phyloP scores from a whole-genome alignment of 2,888 invertebrate genomes.

The Aspidapion aeneum region DNA sequence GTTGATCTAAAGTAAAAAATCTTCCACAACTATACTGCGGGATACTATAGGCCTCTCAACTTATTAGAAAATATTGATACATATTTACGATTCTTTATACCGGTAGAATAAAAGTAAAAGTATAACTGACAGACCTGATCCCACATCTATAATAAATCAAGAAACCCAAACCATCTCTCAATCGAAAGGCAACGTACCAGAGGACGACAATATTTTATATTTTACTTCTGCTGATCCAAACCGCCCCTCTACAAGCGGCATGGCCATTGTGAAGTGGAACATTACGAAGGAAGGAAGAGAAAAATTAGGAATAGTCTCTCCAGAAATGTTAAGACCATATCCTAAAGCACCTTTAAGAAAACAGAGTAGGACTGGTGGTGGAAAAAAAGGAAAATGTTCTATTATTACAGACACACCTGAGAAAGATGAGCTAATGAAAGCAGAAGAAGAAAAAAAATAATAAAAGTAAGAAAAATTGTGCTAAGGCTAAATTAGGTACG shows the following conservation, averaged over 20 bases:
- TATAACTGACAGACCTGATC: slow-evolving; percentile 2
- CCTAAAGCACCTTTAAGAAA: background rate
- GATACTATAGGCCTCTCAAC: no score
- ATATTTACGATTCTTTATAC: no score
- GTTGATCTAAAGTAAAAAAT: no score
- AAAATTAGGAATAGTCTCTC: slow-evolving; percentile 2
- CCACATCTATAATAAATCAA: background rate
- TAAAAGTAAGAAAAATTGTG: background rate
- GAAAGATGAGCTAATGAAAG: slow-evolving; percentile 8
- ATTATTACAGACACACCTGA: slow-evolving; percentile 1
- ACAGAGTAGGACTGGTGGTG: background rate
- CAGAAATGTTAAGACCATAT: slow-evolving; percentile 5
- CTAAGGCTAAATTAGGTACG: background rate
- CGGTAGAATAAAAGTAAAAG: no score
- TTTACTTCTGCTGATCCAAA: background rate
- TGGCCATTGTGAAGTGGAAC: background rate
- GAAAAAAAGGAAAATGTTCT: slow-evolving; percentile 7
- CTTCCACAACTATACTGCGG: no score
- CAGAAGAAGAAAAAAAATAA: slow-evolving; percentile 3
- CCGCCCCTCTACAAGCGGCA: slow-evolving; percentile 4
- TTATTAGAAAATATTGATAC: no score
- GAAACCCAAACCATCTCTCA: background rate
- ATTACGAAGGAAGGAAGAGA: slow-evolving; percentile 1
- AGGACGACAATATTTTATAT: background rate
- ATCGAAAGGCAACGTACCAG: background rate